Evolutionary conservation across 2,113 vertebrate genomes (phyloP), one percentile per base, ranked within the genome.

Genomic region (Pavo muticus): DNA sequence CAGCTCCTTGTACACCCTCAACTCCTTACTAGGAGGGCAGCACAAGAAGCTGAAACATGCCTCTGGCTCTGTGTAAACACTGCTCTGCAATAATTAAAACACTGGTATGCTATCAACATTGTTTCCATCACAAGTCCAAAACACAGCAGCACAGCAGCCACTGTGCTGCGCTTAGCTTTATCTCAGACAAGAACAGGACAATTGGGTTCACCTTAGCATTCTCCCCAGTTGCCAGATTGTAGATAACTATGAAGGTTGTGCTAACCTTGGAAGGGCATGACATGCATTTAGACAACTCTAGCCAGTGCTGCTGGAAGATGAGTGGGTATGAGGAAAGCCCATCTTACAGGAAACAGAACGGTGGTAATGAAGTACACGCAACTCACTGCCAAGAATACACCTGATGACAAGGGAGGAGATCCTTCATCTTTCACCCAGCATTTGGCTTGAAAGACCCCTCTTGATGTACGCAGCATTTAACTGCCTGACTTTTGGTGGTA

Each of bases 391-490:
- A 44, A 59, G 68, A 70, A 37, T 4, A 25, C 27, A 4, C 2
- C 29, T 4, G 44, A 25, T 15, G 12, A 54, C 5, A 27, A 15
- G 12, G 15, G 14, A 87, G 16, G 21, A 5, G 20, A 59, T 68
- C 37, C 21, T 68, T 24, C 50, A 29, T 10, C 29, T 59, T 71
- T 59, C 32, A 44, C 7, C 17, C 60, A 60, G 4, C 14, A 74
- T 45, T 71, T 9, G 52, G 69, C 24, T 35, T 64, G 37, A 48
- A 84, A 73, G 30, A 27, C 0, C 15, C 3, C 10, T 21, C 47
- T 4, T 21, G 48, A 65, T 30, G 11, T 18, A 40, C 1, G 0
- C 23, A n/a, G 37, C 4, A n/a, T 12, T 12, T 52, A 47, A 8
- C 9, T 40, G 2, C 2, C 3, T 24, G 18, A 27, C 27, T 47